Conservation (phyloP, 1,140 invertebrate species). For the Hyposmocoma kahamanoa region DNA sequence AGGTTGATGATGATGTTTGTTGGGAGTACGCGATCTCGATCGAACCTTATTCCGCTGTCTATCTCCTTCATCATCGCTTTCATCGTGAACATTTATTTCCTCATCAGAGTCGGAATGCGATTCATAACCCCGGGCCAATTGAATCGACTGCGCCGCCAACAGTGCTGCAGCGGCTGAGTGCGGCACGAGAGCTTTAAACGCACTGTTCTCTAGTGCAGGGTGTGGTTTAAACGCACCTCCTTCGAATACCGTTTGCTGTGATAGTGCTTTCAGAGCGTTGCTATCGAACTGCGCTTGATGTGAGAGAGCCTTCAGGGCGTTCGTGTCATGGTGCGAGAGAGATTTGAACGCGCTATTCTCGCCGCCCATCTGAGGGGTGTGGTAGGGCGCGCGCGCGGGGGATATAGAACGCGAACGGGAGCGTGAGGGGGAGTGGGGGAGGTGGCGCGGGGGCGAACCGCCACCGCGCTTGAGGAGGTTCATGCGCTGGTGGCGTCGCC, state of each 20-base stretch:
- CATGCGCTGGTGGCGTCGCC: constrained; percentile 96
- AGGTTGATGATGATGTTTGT: constrained; percentile 39
- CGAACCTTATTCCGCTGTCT: constrained; percentile 38
- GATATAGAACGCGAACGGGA: constrained; percentile 70
- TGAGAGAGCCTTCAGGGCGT: constrained; percentile 59
- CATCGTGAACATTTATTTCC: constrained; percentile 82
- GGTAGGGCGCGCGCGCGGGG: constrained; percentile 60
- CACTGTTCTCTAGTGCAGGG: constrained; percentile 89
- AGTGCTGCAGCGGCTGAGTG: constrained; percentile 53
- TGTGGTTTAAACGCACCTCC: constrained; percentile 84
- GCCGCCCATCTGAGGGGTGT: constrained; percentile 82
- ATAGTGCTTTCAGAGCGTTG: constrained; percentile 65
- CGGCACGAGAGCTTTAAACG: constrained; percentile 77
- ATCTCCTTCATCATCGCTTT: constrained; percentile 65
- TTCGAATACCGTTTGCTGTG: constrained; percentile 73
- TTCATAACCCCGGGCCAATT: constrained; percentile 61
- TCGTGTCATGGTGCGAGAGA: constrained; percentile 73
- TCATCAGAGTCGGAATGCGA: constrained; percentile 78
- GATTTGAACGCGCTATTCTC: constrained; percentile 90
- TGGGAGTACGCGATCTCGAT: constrained; percentile 51
- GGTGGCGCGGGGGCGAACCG: constrained; percentile 71
- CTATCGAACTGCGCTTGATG: constrained; percentile 65
- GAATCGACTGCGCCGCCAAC: constrained; percentile 62
- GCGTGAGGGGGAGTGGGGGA: constrained; percentile 72
- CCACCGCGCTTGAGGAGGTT: constrained; percentile 88